phyloP scores from a whole-genome alignment of 2,797 vertebrate species.

The Darevskia nairensis region DNA sequence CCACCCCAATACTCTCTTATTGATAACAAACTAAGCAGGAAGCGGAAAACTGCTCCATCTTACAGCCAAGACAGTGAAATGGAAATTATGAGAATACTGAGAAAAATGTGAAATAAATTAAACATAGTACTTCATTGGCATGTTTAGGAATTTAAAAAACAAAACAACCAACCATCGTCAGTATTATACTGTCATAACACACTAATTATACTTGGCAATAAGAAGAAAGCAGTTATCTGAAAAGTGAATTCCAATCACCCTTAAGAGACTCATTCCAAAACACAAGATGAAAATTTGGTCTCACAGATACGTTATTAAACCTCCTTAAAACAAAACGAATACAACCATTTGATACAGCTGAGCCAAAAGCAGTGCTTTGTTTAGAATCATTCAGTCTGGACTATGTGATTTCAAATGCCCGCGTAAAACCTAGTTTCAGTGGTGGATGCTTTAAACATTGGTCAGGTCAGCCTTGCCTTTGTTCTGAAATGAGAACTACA shows the following conservation, averaged over 20 bases:
- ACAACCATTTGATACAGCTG: not conserved
- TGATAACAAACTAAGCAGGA: not conserved
- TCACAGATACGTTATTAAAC: not conserved
- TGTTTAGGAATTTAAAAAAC: not conserved
- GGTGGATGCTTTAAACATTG: too few species aligned
- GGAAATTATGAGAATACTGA: not conserved
- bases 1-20: not conserved
- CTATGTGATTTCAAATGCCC: not conserved
- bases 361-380: not conserved
- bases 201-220: not conserved
- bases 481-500: not conserved
- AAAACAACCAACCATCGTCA: too few species aligned
- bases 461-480: not conserved
- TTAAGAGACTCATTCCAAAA: conserved; percentile 25
- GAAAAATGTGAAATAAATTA: not conserved
- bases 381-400: not conserved
- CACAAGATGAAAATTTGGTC: not conserved
- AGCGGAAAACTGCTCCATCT: conserved; percentile 24
- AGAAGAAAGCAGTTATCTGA: not conserved
- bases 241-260: conserved; percentile 5
- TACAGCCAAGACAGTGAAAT: not conserved
- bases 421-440: not conserved
- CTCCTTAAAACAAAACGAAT: not conserved
- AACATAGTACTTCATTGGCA: not conserved
- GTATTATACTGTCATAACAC: not conserved